Evolutionary conservation across 2,888 invertebrate species (phyloP), one percentile per base, ranked within the genome.

Genomic region (Cheilosia impressa): DNA sequence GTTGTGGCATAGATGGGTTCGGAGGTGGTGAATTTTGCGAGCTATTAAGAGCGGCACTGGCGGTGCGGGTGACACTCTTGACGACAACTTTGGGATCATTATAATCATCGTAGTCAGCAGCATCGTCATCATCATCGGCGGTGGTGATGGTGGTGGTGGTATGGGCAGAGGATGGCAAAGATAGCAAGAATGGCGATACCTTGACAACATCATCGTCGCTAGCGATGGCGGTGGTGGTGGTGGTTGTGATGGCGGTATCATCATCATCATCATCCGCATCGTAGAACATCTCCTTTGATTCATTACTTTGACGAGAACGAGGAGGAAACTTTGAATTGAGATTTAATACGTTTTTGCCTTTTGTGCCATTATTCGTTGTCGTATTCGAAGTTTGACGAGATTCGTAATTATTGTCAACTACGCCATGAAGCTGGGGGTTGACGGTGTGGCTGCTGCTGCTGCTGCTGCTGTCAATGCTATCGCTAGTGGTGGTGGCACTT

Each of bases 291-390:
- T 77, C 65, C 82, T 82, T 82, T 87, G 78, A 84, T 82, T 81
- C 82, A 85, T 83, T 78, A 69, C 87, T 85, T 68, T 63, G 88
- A 63, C 60, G 57, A 62, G 69, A 45, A 76, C 47, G 63, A 80
- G 60, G 38, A 65, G 85, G 72, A 87, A 71, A 79, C 83, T 87
- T 87, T 85, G 88, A 87, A 81, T 89, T 89, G 87, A 88, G 88
- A 88, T 89, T 90, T 90, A 89, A 90, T 89, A 90, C 89, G 84
- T 89, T 89, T 89, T 91, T 89, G 90, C 90, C 90, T 90, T 89
- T 89, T 87, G 80, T 76, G 78, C 76, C 62, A 80, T 84, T 87
- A 78, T 80, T 87, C 87, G 75, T 80, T 38, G 52, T 41, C 50
- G 72, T 17, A 66, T 83, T 83, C 77, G 83, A 80, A 85, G 77